phyloP scores from a whole-genome alignment of 2,113 vertebrate species.

The Podarcis cretensis region DNA sequence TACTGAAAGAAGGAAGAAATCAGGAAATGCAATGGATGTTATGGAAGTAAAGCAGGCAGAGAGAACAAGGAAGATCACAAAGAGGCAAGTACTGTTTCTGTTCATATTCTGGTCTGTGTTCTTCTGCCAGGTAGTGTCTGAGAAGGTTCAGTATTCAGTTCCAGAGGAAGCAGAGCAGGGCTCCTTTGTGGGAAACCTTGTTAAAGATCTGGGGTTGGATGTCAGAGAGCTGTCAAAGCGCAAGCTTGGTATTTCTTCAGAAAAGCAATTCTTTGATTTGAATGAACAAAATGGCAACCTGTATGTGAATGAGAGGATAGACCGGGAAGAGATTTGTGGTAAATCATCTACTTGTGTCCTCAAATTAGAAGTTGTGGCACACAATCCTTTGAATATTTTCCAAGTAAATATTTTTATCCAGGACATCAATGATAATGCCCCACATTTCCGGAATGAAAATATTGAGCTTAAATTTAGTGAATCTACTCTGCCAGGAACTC shows the following conservation, averaged over 20 bases:
- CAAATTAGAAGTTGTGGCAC: slow-evolving; percentile 63
- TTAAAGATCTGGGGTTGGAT: slow-evolving; percentile 64
- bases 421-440: slow-evolving; percentile 73
- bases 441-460: slow-evolving; percentile 63
- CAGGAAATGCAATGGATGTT: not conserved
- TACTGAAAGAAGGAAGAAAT: too few relatives aligned
- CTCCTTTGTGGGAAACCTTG: slow-evolving; percentile 60
- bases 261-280: slow-evolving; percentile 60
- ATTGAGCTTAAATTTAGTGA: slow-evolving; percentile 45
- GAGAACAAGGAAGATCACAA: slow-evolving; percentile 1
- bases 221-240: slow-evolving; percentile 48
- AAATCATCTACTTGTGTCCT: slow-evolving; percentile 51
- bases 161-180: slow-evolving; percentile 60
- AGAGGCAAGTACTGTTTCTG: slow-evolving; percentile 60
- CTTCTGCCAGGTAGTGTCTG: slow-evolving; percentile 7
- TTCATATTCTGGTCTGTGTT: slow-evolving; percentile 51
- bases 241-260: slow-evolving; percentile 61
- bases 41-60: slow-evolving; percentile 28
- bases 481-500: slow-evolving; percentile 53
- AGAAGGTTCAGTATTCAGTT: slow-evolving; percentile 57
- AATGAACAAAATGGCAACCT: slow-evolving; percentile 58
- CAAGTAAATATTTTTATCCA: slow-evolving; percentile 58
- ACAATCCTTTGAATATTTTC: slow-evolving; percentile 69
- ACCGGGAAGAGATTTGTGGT: slow-evolving; percentile 66
- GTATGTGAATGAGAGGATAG: slow-evolving; percentile 62